Evolutionary conservation across 2,113 vertebrate genomes (phyloP), one percentile per base, ranked within the genome.

Genomic region (Conger conger): DNA sequence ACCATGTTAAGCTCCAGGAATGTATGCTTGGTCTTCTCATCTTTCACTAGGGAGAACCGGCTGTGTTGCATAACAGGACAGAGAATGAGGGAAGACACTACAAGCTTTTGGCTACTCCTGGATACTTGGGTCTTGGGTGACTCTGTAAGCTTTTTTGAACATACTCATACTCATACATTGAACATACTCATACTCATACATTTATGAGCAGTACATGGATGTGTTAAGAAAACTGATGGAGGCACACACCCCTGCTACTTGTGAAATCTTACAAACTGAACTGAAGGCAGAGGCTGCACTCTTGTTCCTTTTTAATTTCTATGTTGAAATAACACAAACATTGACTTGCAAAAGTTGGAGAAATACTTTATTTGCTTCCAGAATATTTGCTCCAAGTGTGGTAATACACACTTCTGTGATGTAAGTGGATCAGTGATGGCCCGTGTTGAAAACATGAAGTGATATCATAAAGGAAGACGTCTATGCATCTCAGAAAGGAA

Each of bases 401-500:
- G 23, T 63, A 63, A 63, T 63, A 2, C 23, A 63, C 7, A 23
- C 33, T 76, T 33, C 35, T 78, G 76, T 30, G 76, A 33, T 78
- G 38, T 30, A 73, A 33, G 33, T 50, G 45, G 45, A 50, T 33
- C 68, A 73, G 27, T 13, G 68, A 73, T 30, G 68, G 68, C n/a
- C 27, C 9, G 9, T n/a, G 16, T 38, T 38, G 17, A 3, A 78
- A 78, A 38, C 36, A 78, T 37, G 13, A 78, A 78, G 37, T 78
- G 2, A 78, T 13, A 78, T 38, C 7, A 38, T 30, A 73, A 33
- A 73, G 68, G 7, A 73, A 33, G 38, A 13, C 81, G 89, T 91
- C 89, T 76, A 82, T 83, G 30, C 73, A 87, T 85, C 87, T 60
- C 86, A 37, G 86, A 88, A 89, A 90, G 92, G 92, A 93, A 92